Evolutionary conservation across 2,797 vertebrate species (phyloP).

Genomic region (Astyanax mexicanus): DNA sequence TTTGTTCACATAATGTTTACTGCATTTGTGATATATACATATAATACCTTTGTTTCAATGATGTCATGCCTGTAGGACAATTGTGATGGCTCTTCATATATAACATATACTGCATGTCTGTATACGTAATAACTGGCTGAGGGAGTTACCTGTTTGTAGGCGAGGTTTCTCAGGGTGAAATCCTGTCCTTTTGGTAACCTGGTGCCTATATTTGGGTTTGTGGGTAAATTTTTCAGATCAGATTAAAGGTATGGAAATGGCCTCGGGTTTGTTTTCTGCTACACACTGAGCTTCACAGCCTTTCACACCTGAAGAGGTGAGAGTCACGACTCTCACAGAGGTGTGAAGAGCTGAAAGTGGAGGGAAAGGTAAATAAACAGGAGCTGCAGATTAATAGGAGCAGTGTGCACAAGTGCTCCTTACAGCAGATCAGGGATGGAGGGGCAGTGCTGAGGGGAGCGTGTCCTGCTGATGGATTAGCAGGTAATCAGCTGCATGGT

Average conservation of each 20-base stretch:
- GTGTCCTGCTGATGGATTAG: slow-evolving; percentile 50
- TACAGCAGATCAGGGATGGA: slow-evolving; percentile 46
- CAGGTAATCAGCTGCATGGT: slow-evolving; percentile 2
- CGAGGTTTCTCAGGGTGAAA: neutral
- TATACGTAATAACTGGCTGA: too few relatives aligned
- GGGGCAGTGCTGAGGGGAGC: slow-evolving; percentile 35
- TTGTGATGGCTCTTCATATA: too few relatives aligned
- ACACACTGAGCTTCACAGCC: too few relatives aligned
- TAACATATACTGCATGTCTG: too few relatives aligned
- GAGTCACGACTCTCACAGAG: neutral
- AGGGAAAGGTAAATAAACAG: neutral
- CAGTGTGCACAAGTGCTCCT: slow-evolving; percentile 30
- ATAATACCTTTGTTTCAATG: too few relatives aligned
- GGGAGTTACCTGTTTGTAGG: neutral
- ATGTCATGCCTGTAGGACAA: too few relatives aligned
- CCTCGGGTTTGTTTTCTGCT: neutral
- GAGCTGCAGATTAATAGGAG: slow-evolving; percentile 33
- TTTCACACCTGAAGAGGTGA: neutral
- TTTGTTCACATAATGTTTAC: too few relatives aligned
- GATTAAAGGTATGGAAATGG: neutral
- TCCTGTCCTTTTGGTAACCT: neutral
- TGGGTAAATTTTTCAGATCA: neutral
- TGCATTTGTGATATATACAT: too few relatives aligned
- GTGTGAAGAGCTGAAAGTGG: slow-evolving; percentile 15
- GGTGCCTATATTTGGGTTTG: neutral